Evolutionary conservation across 2,797 vertebrate species (phyloP).

Genomic region (Platyrinchus mystaceus): DNA sequence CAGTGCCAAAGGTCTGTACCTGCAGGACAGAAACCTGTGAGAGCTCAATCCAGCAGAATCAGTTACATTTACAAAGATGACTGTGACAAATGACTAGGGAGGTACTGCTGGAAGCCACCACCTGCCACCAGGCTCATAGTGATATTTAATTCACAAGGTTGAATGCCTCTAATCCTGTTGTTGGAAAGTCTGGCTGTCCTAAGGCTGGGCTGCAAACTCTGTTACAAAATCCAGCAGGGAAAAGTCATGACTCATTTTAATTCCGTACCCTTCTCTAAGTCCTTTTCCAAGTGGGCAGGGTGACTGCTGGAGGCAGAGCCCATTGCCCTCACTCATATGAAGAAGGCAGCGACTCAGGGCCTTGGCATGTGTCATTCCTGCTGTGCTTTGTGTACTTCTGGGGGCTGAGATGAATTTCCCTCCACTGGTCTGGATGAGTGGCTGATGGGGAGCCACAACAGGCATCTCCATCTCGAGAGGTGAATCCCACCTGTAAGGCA

Average conservation of each 20-base stretch:
- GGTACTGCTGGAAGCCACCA: not conserved
- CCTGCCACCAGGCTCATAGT: fast-evolving
- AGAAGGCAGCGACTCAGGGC: fast-evolving
- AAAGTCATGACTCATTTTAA: not conserved
- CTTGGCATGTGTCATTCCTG: not conserved
- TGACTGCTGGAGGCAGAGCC: not conserved
- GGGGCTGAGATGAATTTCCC: not conserved
- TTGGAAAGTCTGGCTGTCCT: not conserved
- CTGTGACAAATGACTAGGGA: not conserved
- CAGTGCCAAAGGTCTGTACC: not conserved
- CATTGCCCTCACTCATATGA: not conserved
- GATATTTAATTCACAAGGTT: not conserved
- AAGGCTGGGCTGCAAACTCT: not conserved
- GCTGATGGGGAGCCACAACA: not conserved
- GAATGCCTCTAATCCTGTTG: not conserved
- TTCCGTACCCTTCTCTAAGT: not conserved
- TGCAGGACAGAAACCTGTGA: not conserved
- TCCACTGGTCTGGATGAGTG: not conserved
- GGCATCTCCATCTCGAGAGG: not conserved
- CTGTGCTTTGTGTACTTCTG: not conserved
- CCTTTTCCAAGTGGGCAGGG: not conserved
- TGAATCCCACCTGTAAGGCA: not conserved
- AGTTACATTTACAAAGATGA: not conserved
- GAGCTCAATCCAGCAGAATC: not conserved
- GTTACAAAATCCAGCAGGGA: not conserved